Base-by-base conservation (phyloP, 2,113 vertebrate species). In the Cebus imitator region DNA sequence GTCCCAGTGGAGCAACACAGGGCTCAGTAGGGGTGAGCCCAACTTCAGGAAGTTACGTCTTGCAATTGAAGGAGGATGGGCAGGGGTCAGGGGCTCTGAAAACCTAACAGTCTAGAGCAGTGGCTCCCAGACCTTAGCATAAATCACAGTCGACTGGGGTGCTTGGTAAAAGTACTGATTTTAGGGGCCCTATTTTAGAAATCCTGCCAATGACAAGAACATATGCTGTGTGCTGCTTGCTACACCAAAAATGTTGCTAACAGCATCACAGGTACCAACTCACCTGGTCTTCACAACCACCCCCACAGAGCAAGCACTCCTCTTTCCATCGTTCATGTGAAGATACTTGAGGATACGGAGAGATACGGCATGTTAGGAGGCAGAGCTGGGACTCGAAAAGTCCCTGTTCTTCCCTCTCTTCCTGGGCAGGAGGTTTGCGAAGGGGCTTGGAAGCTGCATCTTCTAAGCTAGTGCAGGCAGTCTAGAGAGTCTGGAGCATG, bases 141-240 rank as follows among this genome's bases (percentile, higher is more conserved):
- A 73, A 27, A 18, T 30, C 48, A 35, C 64, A 23, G 0, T 16
- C 5, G 52, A 45, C 45, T 21, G 6, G 55, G 55, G 14, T n/a
- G 3, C n/a, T 79, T 90, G 78, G 35, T 43, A 14, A 48, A 81
- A 84, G 70, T 21, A 48, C 8, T 25, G 6, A 50, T 83, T 72
- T 93, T 76, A 64, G 8, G 5, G 55, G 48, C 37, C 64, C 50
- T 25, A 6, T 8, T 1, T 27, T 27, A 48, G 87, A 85, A 16
- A 43, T 27, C 35, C 72, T 40, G 10, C 72, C 32, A 16, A 21
- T 1, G 32, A 72, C 20, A 75, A 4, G 12, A 61, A 21, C 40
- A 72, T 2, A 43, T 0, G 0, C 32, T 25, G 8, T 6, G 2
- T 40, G 32, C 35, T 2, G 16, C 27, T 70, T 23, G 25, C 8